A percentile compares a stretch with the other conserved stretches of the same genome.
phyloP scores from a whole-genome alignment of 2,797 vertebrate genomes.

The Benthosema pterotum region DNA sequence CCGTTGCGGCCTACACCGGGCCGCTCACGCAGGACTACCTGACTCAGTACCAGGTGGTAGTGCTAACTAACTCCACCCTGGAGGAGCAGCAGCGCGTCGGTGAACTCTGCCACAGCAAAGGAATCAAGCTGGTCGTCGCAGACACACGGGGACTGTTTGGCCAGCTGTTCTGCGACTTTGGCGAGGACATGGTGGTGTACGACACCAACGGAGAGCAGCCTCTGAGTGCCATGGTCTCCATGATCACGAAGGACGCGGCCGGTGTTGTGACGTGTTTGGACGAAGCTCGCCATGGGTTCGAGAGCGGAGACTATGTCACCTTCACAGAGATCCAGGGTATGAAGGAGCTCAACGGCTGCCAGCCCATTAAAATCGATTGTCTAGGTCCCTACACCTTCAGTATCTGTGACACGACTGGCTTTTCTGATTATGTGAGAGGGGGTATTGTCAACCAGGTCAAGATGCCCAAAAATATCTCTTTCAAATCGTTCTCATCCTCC shows the following conservation, averaged over 20 bases:
- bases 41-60: conserved; percentile 90
- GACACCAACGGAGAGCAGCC: conserved; percentile 95
- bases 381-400: conserved; percentile 94
- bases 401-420: conserved; percentile 90
- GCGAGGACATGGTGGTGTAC: conserved; percentile 90
- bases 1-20: conserved; percentile 87
- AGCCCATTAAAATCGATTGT: conserved; percentile 89
- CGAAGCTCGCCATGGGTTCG: conserved; percentile 93
- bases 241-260: conserved; percentile 91
- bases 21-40: conserved; percentile 87
- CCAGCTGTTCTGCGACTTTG: conserved; percentile 97
- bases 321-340: conserved; percentile 95
- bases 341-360: conserved; percentile 87
- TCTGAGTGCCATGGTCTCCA: conserved; percentile 94
- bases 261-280: conserved; percentile 95
- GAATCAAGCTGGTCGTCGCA: conserved; percentile 90
- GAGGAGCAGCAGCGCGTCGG: conserved; percentile 88
- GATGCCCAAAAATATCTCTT: conserved; percentile 90
- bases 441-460: conserved; percentile 95
- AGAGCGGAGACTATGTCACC: conserved; percentile 90
- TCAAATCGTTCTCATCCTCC: conserved; percentile 88
- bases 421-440: conserved; percentile 89
- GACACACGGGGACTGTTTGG: conserved; percentile 94
- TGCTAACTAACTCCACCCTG: conserved; percentile 86
- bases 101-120: conserved; percentile 86